Percentiles rank a stretch among this genome's conserved stretches.
Evolutionary conservation across 1,140 invertebrate genomes (phyloP).

Genomic region (Lepidurus packardi): DNA sequence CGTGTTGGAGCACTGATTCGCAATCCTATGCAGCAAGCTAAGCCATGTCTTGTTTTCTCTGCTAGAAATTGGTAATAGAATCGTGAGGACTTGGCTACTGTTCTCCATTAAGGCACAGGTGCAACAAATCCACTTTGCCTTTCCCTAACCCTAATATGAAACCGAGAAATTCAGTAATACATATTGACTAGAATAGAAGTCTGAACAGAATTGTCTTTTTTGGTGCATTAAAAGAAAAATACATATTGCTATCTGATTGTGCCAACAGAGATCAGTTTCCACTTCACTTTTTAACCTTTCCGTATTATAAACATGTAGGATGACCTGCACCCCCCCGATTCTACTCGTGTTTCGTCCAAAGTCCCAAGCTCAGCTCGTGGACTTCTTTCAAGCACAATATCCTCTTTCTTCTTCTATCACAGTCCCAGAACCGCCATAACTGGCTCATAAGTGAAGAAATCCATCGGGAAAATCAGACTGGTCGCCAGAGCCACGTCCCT

Average conservation of each 20-base stretch:
- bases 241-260: slow-evolving; percentile 22
- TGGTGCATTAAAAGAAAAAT: slow-evolving; percentile 5
- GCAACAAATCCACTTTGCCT: slow-evolving; percentile 15
- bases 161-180: background rate
- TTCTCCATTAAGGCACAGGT: slow-evolving; percentile 1
- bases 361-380: slow-evolving; percentile 3
- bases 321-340: background rate
- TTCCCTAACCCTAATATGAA: background rate
- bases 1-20: background rate
- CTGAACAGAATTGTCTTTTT: background rate
- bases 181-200: background rate
- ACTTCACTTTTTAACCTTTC: background rate
- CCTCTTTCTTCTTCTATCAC: background rate
- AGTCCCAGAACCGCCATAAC: background rate
- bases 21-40: background rate
- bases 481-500: background rate
- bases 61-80: background rate
- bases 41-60: background rate
- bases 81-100: background rate
- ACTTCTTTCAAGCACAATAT: background rate
- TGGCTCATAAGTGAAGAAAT: background rate
- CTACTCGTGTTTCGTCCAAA: background rate
- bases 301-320: background rate
- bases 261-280: slow-evolving; percentile 4
- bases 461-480: background rate